Evolutionary conservation across 2,113 vertebrate genomes (phyloP).

Genomic region (Pollimyrus isidori): DNA sequence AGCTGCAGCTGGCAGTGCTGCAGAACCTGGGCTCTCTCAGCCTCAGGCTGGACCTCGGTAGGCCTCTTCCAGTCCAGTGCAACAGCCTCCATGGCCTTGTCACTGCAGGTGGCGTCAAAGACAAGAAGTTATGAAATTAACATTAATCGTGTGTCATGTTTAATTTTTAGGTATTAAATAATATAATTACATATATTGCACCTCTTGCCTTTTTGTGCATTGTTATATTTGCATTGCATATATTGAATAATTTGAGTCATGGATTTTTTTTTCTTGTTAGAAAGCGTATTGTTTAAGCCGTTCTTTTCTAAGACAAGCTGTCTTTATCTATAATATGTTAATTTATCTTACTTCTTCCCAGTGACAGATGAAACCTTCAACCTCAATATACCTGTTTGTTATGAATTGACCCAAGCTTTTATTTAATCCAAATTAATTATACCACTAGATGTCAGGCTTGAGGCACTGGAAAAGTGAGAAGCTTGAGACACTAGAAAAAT

Average conservation of each 20-base stretch:
- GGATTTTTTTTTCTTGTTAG: neutral
- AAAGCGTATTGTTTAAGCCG: neutral
- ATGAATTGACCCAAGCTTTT: neutral
- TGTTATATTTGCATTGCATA: neutral
- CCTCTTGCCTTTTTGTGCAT: neutral
- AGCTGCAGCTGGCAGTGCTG: slow-evolving; percentile 80
- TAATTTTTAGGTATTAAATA: neutral
- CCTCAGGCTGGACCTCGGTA: slow-evolving; percentile 74
- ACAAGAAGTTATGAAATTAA: neutral
- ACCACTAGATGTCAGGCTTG: slow-evolving; percentile 49
- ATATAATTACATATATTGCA: neutral
- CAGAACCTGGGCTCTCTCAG: slow-evolving; percentile 81
- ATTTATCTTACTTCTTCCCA: neutral
- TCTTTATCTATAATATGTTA: neutral
- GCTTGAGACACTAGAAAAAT: neutral
- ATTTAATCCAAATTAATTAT: neutral
- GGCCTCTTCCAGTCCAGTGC: slow-evolving; percentile 34
- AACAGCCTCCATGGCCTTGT: neutral
- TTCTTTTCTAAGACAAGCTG: too few species aligned
- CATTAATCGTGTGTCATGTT: neutral
- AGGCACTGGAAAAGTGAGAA: neutral
- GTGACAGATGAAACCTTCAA: neutral
- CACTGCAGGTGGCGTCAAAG: neutral
- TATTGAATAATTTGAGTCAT: neutral
- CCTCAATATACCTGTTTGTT: neutral